Evolutionary conservation across 1,140 invertebrate species (phyloP), one percentile per base, ranked within the genome.

Genomic region (Procambarus virginalis): DNA sequence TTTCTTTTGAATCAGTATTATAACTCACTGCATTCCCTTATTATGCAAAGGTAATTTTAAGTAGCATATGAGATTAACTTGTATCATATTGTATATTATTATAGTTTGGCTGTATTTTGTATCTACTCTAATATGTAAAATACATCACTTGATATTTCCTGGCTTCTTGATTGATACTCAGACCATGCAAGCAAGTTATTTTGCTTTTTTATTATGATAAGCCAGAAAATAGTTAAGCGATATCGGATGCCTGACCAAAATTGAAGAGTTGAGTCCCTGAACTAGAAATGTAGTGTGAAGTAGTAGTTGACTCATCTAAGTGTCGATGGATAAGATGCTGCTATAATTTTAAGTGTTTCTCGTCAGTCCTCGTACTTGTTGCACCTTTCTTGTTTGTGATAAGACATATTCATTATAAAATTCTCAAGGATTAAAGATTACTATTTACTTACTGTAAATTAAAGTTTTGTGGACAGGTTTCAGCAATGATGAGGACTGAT

Each of bases 21-120:
- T 49, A 55, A 20, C 22, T 78, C 22, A 77, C 49, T 34, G 34
- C 46, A 78, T 55, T 55, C 22, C 22, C 68, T 73, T 34, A 34
- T 20, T 73, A 73, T 73, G 68, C 68, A 73, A 73, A 73, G 34
- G 20, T 20, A 34, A 73, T 78, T 78, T 78, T 78, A 20, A 78
- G 49, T 77, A 46, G 12, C 22, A 49, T 46, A 49, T 20, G 46
- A 14, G 17, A 68, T 68, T 17, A 68, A 45, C 34, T 34, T 68
- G 22, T 45, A 68, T 82, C 5, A 49, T 60, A 45, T 51, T 60
- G 51, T 81, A 55, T 34, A 60, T 9, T 81, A 3, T 20, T 20
- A 49, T 45, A 64, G 17, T 64, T 64, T 12, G 12, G 60, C 60
- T 64, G 60, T 81, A 2, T n/a, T 60, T n/a, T n/a, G 4, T 46